These are phyloP conservation scores for Fissipunctia ypsillon DNA, from an alignment of 2,888 invertebrate species.

Conservation along the genomic window DNA sequence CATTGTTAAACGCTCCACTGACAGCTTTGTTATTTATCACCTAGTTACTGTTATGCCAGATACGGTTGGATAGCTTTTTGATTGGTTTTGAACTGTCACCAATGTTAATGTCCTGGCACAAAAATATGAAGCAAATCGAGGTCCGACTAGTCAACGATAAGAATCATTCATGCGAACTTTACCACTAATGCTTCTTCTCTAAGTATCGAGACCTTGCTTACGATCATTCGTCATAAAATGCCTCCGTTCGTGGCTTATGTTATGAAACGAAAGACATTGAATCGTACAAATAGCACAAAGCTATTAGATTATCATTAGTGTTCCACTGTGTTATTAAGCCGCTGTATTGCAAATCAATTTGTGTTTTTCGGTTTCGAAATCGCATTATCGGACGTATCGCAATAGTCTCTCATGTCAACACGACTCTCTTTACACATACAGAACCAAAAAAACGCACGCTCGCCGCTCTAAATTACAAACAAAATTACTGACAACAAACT, in stretches of 20 bases:
- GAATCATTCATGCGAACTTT: slow-evolving; percentile 30
- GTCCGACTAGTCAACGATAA: slow-evolving; percentile 20
- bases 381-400: slow-evolving; percentile 67
- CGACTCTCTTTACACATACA: slow-evolving; percentile 75
- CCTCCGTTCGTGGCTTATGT: slow-evolving; percentile 44
- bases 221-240: slow-evolving; percentile 43
- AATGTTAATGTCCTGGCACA: slow-evolving; percentile 58
- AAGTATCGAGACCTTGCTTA: slow-evolving; percentile 20
- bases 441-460: slow-evolving; percentile 74
- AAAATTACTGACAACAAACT: slow-evolving; percentile 89
- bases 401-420: slow-evolving; percentile 80
- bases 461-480: slow-evolving; percentile 87
- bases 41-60: slow-evolving; percentile 63
- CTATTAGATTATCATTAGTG: slow-evolving; percentile 66
- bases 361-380: slow-evolving; percentile 65
- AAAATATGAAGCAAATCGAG: slow-evolving; percentile 52
- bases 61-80: slow-evolving; percentile 63
- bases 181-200: slow-evolving; percentile 14
- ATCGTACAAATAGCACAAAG: slow-evolving; percentile 61
- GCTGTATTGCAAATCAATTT: slow-evolving; percentile 59
- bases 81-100: slow-evolving; percentile 56
- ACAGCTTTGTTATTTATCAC: slow-evolving; percentile 70
- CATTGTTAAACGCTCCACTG: slow-evolving; percentile 73
- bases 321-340: slow-evolving; percentile 60
- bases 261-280: slow-evolving; percentile 52